phyloP scores from a whole-genome alignment of 2,888 invertebrate species.

The Chrysina gloriosa region DNA sequence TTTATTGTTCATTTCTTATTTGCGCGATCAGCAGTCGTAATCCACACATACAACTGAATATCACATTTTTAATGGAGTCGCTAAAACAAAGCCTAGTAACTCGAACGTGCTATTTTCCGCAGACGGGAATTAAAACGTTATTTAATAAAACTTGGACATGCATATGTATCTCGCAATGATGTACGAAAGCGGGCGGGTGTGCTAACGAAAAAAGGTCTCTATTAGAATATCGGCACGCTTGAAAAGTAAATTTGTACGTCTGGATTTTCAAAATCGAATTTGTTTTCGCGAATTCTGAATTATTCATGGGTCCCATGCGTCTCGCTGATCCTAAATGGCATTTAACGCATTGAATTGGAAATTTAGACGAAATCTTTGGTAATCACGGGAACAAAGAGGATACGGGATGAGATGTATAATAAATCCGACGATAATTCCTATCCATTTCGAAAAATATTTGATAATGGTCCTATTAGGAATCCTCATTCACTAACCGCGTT shows the following conservation, averaged over 20 bases:
- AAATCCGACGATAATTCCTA: not conserved
- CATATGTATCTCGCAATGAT: not conserved
- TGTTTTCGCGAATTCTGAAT: constrained; percentile 8
- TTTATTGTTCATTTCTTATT: not conserved
- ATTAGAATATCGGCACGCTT: constrained; percentile 1
- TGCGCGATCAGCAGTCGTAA: not conserved
- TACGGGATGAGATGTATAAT: not conserved
- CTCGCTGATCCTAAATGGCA: not conserved
- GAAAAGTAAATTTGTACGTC: constrained; percentile 3
- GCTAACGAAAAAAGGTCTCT: not conserved
- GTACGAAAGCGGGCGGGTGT: not conserved
- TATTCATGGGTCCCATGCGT: constrained; percentile 3
- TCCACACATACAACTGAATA: not conserved
- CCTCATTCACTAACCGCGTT: no score
- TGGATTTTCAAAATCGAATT: constrained; percentile 4
- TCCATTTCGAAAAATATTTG: not conserved
- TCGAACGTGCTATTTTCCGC: not conserved
- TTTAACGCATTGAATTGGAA: constrained; percentile 6
- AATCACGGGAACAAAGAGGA: not conserved
- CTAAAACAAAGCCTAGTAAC: not conserved
- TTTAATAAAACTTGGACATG: not conserved
- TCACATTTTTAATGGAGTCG: not conserved
- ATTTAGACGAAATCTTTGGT: not conserved
- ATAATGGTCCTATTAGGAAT: not conserved
- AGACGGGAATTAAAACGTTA: not conserved